Evolutionary conservation across 1,140 invertebrate genomes (phyloP).

Genomic region (Bicyclus anynana): DNA sequence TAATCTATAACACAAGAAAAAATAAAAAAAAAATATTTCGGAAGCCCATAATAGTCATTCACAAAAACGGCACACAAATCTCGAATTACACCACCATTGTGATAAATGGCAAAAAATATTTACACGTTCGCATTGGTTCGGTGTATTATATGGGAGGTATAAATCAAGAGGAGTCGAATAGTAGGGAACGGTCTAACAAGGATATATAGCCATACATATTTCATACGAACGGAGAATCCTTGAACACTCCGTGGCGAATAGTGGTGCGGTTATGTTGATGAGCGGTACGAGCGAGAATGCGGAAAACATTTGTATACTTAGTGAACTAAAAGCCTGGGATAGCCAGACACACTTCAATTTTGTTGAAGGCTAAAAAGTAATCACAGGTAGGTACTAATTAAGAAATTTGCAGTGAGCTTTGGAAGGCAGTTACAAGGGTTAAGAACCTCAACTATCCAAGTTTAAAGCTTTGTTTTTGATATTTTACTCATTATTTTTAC

Average conservation of each 20-base stretch:
- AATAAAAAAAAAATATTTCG: too few species aligned
- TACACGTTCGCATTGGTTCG: constrained; percentile 3
- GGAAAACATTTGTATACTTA: not conserved
- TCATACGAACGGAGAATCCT: constrained; percentile 8
- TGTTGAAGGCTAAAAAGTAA: too few species aligned
- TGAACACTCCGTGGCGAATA: constrained; percentile 2
- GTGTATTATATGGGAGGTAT: constrained; percentile 11
- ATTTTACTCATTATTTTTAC: too few species aligned
- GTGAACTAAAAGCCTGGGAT: not conserved
- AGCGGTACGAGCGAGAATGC: not conserved
- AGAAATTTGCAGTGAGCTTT: too few species aligned
- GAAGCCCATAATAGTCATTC: too few species aligned
- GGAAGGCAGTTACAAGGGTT: too few species aligned
- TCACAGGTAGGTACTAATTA: too few species aligned
- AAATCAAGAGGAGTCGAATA: constrained; percentile 14
- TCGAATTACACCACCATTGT: too few species aligned
- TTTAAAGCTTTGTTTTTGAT: too few species aligned
- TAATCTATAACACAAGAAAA: too few species aligned
- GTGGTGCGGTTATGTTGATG: not conserved
- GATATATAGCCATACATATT: constrained; percentile 21
- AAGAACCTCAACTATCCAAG: too few species aligned
- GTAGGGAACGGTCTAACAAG: constrained; percentile 14
- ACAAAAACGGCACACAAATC: not conserved
- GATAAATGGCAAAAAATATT: constrained; percentile 5
- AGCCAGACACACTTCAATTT: too few species aligned